Base-by-base conservation (phyloP, 1,140 invertebrate genomes). In the Drosophila sulfurigaster region DNA sequence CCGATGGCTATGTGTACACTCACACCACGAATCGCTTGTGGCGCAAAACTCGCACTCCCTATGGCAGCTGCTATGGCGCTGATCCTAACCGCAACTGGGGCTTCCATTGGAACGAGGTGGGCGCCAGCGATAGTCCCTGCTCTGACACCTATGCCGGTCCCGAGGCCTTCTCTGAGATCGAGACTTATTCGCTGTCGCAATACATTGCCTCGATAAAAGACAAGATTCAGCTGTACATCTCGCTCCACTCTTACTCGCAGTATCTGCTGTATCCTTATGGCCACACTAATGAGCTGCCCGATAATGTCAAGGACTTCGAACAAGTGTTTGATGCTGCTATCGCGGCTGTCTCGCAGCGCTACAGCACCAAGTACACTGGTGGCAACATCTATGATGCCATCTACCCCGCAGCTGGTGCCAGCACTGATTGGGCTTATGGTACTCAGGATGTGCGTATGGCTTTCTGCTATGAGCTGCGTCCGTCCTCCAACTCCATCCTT, bases 1-100 rank as follows among this genome's bases (percentile, higher is more conserved):
- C 96, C 8, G 97, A 98, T 93, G 97, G 97, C 54, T 97, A 96
- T 85, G 95, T 94, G 43, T 97, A 95, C 80, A 95, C 96, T 1
- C 95, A 96, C 93, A 80, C 75, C 25, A 91, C 69, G 46, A 95
- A 95, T 71, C 94, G 96, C 38, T 81, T 96, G 70, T 97, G 96
- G 96, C 94, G 96, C n/a, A 96, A 97, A 92, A 96, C 96, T 0
- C 93, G 95, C 16, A 94, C 45, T 93, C 93, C 7, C 0, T 94
- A 94, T 43, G 69, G 80, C 1, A 80, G 69, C 41, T 97, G 96
- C 69, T 78, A 68, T 35, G 96, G 96, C n/a, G 94, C 94, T 20
- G 96, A 97, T 88, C 94, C 95, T 0, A 97, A 97, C 85, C 94
- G 96, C 35, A 97, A 97, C 82, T 97, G 95, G 94, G 94, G 92